Base-by-base conservation (phyloP, 30 jellyfish, hydroid and myxozoan genomes). In the Aurelia aurita region DNA sequence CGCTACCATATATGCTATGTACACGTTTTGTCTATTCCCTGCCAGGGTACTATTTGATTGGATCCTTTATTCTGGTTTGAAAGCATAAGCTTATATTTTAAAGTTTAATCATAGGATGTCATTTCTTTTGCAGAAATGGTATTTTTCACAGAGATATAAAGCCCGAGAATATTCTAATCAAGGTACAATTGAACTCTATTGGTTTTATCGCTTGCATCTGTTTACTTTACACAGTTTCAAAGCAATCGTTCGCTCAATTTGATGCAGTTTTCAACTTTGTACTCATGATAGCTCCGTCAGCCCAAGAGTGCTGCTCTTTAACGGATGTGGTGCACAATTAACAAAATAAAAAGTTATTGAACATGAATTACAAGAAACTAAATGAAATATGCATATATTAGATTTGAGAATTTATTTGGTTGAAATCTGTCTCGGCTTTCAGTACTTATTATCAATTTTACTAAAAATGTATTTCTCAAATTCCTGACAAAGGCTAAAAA, bases 101-200 rank as follows among this genome's bases (percentile, higher is more conserved):
- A 21, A 61, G 34, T 13, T 5, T 3, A 23, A 57, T 19, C 12
- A 21, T 14, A 58, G 76, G 45, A n/a, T 64, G 45, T 12, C 5
- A n/a, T 57, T 68, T 68, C 58, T 58, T 55, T 62, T 55, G 16
- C 68, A 91, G 97, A 65, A 91, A 91, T 85, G 97, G 97, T 3
- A 91, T 91, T 71, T 91, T 91, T 54, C 97, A 91, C 64, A 77
- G 97, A 51, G 97, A 91, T 65, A 84, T 91, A 27, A 91, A 91
- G 83, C 97, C 97, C 14, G 97, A 91, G 77, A 91, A 91, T 72
- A 91, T 91, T 73, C 86, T 91, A 10, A 65, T 91, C 19, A 91
- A 91, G 93, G 97, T 91, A 60, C 16, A 75, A n/a, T 16, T 5
- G 54, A 18, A 7, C 21, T 32, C 13, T 35, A 5, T 5, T 9